Evolutionary conservation across 2,797 vertebrate genomes (phyloP).

Genomic region (Danio jaintianensis): DNA sequence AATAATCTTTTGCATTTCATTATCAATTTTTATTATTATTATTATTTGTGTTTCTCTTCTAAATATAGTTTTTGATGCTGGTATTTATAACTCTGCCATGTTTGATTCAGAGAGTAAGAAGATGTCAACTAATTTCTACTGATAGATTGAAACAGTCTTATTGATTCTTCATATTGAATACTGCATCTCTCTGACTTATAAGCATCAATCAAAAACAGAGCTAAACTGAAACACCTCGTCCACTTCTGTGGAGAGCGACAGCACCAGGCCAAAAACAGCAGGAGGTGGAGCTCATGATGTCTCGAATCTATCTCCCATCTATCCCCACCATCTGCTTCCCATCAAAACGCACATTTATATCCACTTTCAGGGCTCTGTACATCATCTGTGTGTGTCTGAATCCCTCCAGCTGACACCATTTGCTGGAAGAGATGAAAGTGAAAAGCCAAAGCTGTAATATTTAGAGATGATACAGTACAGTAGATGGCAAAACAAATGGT

Average conservation of each 20-base stretch:
- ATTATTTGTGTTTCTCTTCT: no score
- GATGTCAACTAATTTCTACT: no score
- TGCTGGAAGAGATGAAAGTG: slow-evolving; percentile 12
- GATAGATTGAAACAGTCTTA: no score
- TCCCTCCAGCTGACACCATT: background rate
- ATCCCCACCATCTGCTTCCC: slow-evolving; percentile 27
- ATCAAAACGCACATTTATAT: slow-evolving; percentile 32
- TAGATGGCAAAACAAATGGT: background rate
- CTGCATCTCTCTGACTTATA: no score
- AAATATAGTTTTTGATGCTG: no score
- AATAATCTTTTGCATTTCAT: no score
- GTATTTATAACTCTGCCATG: no score
- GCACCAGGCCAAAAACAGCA: slow-evolving; percentile 1
- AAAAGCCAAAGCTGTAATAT: background rate
- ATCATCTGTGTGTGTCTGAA: background rate
- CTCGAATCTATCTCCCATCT: slow-evolving; percentile 24
- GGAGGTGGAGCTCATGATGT: background rate
- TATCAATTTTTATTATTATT: no score
- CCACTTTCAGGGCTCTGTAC: slow-evolving; percentile 6
- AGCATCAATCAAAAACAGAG: no score
- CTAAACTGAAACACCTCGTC: slow-evolving; percentile 5
- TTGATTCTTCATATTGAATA: no score
- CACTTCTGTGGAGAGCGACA: background rate
- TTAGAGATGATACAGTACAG: background rate
- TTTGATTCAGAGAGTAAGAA: no score